phyloP scores from a whole-genome alignment of 2,797 vertebrate genomes.

The Nannoperca obscura region DNA sequence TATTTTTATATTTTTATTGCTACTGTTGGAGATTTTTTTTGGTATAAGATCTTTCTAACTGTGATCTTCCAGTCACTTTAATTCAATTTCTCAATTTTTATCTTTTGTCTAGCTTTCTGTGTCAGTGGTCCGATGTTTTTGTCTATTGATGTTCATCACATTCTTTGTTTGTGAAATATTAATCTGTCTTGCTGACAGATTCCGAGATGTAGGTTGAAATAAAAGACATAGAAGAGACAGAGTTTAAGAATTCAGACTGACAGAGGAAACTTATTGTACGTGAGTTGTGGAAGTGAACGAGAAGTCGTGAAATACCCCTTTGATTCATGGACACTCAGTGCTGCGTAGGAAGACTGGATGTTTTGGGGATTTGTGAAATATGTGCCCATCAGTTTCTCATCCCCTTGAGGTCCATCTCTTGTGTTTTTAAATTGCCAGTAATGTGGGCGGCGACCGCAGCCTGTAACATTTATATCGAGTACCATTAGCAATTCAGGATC shows the following conservation, averaged over 20 bases:
- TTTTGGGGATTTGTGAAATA: constrained; percentile 48
- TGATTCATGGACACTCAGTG: constrained; percentile 6
- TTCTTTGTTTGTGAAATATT: constrained; percentile 45
- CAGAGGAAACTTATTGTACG: not conserved
- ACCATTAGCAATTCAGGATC: constrained; percentile 25
- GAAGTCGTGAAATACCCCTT: constrained; percentile 37
- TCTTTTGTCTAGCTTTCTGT: constrained; percentile 24
- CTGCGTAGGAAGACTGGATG: constrained; percentile 43
- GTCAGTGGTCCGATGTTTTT: constrained; percentile 27
- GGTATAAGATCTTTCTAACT: constrained; percentile 11
- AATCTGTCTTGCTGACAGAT: constrained; percentile 15
- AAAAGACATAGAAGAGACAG: not conserved
- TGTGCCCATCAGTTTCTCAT: constrained; percentile 45
- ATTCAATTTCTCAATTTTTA: constrained; percentile 9
- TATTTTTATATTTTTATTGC: constrained; percentile 25
- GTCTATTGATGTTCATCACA: constrained; percentile 4
- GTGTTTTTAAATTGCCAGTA: constrained; percentile 38
- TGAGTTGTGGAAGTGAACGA: constrained; percentile 8
- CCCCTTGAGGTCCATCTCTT: constrained; percentile 35
- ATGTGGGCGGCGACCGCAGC: constrained; percentile 49
- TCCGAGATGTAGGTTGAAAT: constrained; percentile 32
- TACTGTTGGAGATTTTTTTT: not conserved
- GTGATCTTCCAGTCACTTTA: constrained; percentile 38
- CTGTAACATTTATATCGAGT: constrained; percentile 29
- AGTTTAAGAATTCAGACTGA: constrained; percentile 13